These are phyloP conservation scores for Alca torda DNA, from an alignment of 2,797 vertebrate species.

Conservation along the genomic window DNA sequence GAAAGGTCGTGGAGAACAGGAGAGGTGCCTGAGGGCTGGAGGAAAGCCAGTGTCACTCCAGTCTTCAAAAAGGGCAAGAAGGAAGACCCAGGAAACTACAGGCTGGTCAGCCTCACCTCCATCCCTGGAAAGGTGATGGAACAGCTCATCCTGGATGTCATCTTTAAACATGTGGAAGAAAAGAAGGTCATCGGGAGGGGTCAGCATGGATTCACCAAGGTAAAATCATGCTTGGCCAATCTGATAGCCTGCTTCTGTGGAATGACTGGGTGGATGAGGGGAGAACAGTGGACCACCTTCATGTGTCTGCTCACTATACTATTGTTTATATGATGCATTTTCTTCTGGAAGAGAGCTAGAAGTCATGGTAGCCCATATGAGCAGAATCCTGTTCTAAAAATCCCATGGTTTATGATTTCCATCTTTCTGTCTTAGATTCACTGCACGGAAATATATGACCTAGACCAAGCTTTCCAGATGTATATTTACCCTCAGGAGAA, in stretches of 20 bases:
- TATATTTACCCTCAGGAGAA: not conserved
- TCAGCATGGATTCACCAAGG: not conserved
- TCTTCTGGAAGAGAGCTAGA: not conserved
- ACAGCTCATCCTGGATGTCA: not conserved
- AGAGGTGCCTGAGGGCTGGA: not conserved
- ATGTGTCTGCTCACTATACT: not conserved
- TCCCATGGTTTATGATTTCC: not conserved
- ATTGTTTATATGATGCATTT: not conserved
- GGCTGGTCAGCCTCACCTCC: not conserved
- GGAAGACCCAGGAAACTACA: not conserved
- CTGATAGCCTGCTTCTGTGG: not conserved
- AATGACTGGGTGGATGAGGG: not conserved
- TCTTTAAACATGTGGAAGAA: not conserved
- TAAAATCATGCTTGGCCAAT: not conserved
- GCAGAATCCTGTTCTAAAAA: not conserved
- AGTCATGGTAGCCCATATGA: not conserved
- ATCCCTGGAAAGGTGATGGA: not conserved
- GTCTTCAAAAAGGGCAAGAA: not conserved
- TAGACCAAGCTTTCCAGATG: not conserved
- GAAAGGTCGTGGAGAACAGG: not conserved
- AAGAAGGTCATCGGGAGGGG: not conserved
- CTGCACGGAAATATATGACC: not conserved
- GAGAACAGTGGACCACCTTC: not conserved
- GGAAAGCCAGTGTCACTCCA: not conserved
- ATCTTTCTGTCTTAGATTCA: not conserved